Evolutionary conservation across 2,113 vertebrate genomes (phyloP), one percentile per base, ranked within the genome.

Genomic region (Marcusenius ussheri): DNA sequence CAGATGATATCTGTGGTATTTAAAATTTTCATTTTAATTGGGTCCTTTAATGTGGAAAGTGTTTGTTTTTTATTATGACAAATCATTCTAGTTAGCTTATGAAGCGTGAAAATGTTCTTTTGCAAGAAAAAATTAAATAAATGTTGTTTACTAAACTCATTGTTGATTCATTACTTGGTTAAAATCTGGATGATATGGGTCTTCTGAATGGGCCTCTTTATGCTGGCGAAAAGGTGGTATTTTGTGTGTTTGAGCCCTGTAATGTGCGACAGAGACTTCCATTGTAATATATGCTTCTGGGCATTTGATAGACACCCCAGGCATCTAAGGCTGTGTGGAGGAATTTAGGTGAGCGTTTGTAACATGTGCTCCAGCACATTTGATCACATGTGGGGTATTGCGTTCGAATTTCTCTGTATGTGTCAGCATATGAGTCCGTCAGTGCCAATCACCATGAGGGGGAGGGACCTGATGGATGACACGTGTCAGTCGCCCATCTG

Each of bases 401-500:
- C 90, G 91, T 91, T 90, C 49, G 90, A 70, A 91, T 87, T 90
- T 89, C 13, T 91, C 91, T 93, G 92, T 94, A 27, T 24, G 8
- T 91, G 92, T 92, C 93, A 77, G 89, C 91, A n/a, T 35, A 66
- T 84, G 88, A n/a, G 49, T n/a, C 93, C 95, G 95, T 95, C 95
- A 94, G 5, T 90, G 92, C 89, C 89, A 91, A 94, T 95, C 88
- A 92, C 62, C 88, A 66, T 31, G n/a, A 70, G 27, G 88, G 91
- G 91, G 70, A 89, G 91, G 92, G 92, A 91, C 89, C 90, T 95
- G 95, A 95, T 94, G 95, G 95, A 94, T 95, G 93, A 94, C 93
- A 91, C n/a, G 5, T 42, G 93, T 92, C 92, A 91, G 91, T 92
- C 93, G 91, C 91, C 90, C 93, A 91, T 70, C 45, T 90, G 45